A percentile compares a stretch with the other conserved stretches of the same genome.
Conservation (phyloP, 2,797 vertebrate genomes). For the Siniperca undulata region DNA sequence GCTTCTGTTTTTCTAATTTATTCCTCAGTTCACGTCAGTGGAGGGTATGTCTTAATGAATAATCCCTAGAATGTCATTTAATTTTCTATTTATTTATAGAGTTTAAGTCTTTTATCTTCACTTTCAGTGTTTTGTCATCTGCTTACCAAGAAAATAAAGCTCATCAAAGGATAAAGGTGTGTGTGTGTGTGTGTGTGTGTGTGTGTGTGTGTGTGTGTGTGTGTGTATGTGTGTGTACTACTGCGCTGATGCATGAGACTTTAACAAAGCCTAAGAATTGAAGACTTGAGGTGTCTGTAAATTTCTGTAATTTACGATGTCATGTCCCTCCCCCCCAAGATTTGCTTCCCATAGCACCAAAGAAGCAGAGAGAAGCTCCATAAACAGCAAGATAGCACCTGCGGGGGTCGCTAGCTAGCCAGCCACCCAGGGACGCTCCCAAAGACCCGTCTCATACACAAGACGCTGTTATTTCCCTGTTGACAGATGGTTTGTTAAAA, state of each 20-base stretch:
- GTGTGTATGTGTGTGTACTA: neutral
- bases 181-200: neutral
- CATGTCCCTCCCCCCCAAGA: no score
- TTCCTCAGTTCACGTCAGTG: conserved; percentile 37
- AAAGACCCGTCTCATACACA: no score
- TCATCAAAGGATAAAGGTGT: conserved; percentile 37
- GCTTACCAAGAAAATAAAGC: conserved; percentile 64
- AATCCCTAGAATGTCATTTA: conserved; percentile 44
- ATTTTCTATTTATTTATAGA: conserved; percentile 80
- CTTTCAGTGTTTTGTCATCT: conserved; percentile 65
- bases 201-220: neutral
- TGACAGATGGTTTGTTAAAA: no score
- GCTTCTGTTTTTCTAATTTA: conserved; percentile 60
- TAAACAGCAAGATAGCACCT: no score
- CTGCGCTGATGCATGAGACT: neutral
- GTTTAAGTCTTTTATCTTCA: conserved; percentile 67
- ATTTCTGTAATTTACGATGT: no score
- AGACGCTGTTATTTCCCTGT: no score
- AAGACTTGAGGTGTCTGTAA: no score
- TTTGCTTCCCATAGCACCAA: no score
- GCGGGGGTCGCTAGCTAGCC: no score
- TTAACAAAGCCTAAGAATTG: neutral
- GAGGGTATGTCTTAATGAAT: conserved; percentile 34
- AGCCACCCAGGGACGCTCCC: no score
- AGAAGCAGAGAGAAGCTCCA: no score